Percentiles rank a stretch among this genome's conserved stretches.
Conservation (phyloP, 2,888 invertebrate genomes). For the Atethmia centrago region DNA sequence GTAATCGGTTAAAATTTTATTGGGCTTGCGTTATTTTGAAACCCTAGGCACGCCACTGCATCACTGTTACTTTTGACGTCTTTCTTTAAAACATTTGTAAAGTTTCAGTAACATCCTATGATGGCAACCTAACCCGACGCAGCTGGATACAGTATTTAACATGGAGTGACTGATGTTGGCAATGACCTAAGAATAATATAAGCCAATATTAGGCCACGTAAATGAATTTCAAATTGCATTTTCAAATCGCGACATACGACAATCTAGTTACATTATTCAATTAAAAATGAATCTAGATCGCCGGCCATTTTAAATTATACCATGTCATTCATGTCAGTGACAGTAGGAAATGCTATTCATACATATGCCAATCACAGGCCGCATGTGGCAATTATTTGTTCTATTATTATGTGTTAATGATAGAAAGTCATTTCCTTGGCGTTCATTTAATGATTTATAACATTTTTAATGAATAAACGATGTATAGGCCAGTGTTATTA, state of each 20-base stretch:
- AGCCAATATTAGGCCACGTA: background rate
- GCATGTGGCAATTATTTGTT: slow-evolving; percentile 35
- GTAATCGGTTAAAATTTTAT: no score
- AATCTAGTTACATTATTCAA: slow-evolving; percentile 40
- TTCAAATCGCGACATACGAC: background rate
- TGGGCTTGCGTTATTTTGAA: no score
- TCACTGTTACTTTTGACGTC: no score
- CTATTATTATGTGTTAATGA: slow-evolving; percentile 29
- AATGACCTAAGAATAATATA: slow-evolving; percentile 14
- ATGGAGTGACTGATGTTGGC: background rate
- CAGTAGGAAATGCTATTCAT: slow-evolving; percentile 40
- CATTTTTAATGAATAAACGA: background rate
- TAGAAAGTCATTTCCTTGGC: slow-evolving; percentile 45
- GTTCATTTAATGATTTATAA: background rate
- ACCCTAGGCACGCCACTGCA: no score
- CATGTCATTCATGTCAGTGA: slow-evolving; percentile 18
- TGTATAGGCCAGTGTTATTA: no score
- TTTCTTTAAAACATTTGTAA: background rate
- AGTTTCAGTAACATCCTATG: background rate
- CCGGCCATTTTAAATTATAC: slow-evolving; percentile 51
- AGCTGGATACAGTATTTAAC: no score
- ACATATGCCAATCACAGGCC: slow-evolving; percentile 20
- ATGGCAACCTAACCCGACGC: background rate
- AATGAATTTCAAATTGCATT: slow-evolving; percentile 13
- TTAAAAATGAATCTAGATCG: slow-evolving; percentile 53